Percentiles rank a stretch among this genome's conserved stretches.
phyloP scores from a whole-genome alignment of 35 echinoderm and acorn worm species.

The Apostichopus japonicus region DNA sequence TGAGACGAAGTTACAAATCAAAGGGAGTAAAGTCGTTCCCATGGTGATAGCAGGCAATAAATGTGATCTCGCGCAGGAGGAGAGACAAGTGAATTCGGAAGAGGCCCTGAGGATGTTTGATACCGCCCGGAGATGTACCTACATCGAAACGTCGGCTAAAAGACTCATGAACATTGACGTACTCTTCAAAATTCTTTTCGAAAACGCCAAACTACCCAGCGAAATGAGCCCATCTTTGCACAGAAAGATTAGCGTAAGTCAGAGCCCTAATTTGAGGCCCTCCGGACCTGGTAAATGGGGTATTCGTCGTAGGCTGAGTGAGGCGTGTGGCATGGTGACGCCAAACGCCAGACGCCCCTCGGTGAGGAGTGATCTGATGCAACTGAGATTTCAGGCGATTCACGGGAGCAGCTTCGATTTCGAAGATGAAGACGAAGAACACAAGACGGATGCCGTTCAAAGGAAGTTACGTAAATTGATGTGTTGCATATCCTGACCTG shows the following conservation, averaged over 20 bases:
- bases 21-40: conserved; percentile 79
- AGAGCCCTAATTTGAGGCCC: conserved; percentile 79
- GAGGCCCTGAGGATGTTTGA: conserved; percentile 78
- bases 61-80: conserved; percentile 68
- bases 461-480: conserved; percentile 82
- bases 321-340: conserved; percentile 91
- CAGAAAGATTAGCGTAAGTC: conserved; percentile 88
- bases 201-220: conserved; percentile 91
- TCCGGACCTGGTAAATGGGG: conserved; percentile 70
- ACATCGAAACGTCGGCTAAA: conserved; percentile 96
- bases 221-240: conserved; percentile 99
- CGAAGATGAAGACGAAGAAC: conserved; percentile 77
- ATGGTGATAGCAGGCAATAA: conserved; percentile 99
- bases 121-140: conserved; percentile 72
- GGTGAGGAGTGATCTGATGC: conserved; percentile 88
- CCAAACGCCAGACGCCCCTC: conserved; percentile 86
- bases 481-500: conserved; percentile 86
- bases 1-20: conserved; percentile 71
- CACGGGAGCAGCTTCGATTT: conserved; percentile 84
- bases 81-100: conserved; percentile 77
- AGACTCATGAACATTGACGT: conserved; percentile 90
- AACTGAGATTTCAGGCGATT: conserved; percentile 69
- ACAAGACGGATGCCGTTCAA: conserved; percentile 65
- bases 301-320: conserved; percentile 79
- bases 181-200: conserved; percentile 86